phyloP scores from a whole-genome alignment of 2,888 invertebrate species.

The Polydrusus cervinus region DNA sequence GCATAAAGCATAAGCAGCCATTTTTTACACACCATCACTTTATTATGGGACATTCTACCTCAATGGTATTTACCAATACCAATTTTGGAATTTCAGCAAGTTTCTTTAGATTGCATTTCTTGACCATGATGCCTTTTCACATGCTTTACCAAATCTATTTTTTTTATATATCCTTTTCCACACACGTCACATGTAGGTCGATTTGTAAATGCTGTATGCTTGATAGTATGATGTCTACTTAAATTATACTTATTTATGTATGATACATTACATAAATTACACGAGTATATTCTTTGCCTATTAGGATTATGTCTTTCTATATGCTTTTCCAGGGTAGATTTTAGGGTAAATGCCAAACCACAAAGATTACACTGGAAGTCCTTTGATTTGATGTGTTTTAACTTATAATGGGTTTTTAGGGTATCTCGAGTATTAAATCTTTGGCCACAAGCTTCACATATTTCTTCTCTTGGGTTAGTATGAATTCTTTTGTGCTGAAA shows the following conservation, averaged over 20 bases:
- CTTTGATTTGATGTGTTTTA: slow-evolving; percentile 12
- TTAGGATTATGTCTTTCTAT: slow-evolving; percentile 32
- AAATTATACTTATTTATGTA: slow-evolving; percentile 34
- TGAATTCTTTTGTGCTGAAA: slow-evolving; percentile 27
- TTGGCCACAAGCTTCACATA: slow-evolving; percentile 32
- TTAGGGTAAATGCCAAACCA: slow-evolving; percentile 30
- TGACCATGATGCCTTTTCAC: slow-evolving; percentile 15
- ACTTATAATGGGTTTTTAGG: slow-evolving; percentile 18
- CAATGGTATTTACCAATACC: not conserved
- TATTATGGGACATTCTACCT: not conserved
- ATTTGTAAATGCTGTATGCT: slow-evolving; percentile 27
- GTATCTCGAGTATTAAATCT: slow-evolving; percentile 24
- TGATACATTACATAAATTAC: slow-evolving; percentile 18
- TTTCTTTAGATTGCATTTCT: not conserved
- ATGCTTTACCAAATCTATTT: slow-evolving; percentile 21
- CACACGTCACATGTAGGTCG: slow-evolving; percentile 15
- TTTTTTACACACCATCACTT: too few species aligned
- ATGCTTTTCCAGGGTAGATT: slow-evolving; percentile 33
- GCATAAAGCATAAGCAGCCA: too few species aligned
- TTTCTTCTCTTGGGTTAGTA: slow-evolving; percentile 29
- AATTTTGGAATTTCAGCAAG: not conserved
- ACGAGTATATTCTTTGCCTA: slow-evolving; percentile 22
- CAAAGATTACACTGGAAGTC: slow-evolving; percentile 33
- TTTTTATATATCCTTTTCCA: slow-evolving; percentile 23
- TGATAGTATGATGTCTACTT: slow-evolving; percentile 21